These are phyloP conservation scores for Bubo bubo DNA, from an alignment of 2,113 vertebrate genomes.

Conservation along the genomic window DNA sequence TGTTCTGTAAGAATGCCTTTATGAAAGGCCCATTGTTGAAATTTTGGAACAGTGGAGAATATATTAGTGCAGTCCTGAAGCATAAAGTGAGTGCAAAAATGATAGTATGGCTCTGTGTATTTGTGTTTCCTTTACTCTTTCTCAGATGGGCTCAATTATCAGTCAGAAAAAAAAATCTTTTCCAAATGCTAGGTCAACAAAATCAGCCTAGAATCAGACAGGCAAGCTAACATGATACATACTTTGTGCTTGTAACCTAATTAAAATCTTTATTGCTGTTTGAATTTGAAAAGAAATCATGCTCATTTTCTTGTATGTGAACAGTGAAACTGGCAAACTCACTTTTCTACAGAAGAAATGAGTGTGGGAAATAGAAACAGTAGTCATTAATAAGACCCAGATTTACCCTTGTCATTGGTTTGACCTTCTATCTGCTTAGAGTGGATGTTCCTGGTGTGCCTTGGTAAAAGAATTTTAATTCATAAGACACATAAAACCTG, in stretches of 20 bases:
- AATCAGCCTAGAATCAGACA: neutral
- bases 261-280: neutral
- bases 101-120: neutral
- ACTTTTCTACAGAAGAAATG: neutral
- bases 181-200: neutral
- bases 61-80: neutral
- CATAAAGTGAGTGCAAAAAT: neutral
- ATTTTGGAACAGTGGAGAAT: neutral
- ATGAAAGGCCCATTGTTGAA: slow-evolving; percentile 6
- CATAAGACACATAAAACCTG: neutral
- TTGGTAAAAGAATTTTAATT: slow-evolving; percentile 22
- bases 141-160: neutral
- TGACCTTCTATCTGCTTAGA: neutral
- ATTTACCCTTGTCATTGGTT: slow-evolving; percentile 7
- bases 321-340: neutral
- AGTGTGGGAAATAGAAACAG: neutral
- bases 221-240: neutral
- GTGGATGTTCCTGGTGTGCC: neutral
- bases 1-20: neutral
- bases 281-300: neutral
- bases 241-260: neutral
- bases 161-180: neutral
- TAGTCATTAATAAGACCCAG: neutral
- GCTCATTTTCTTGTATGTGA: neutral
- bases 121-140: neutral